phyloP scores from a whole-genome alignment of 2,113 vertebrate genomes.

The Pseudopipra pipra region DNA sequence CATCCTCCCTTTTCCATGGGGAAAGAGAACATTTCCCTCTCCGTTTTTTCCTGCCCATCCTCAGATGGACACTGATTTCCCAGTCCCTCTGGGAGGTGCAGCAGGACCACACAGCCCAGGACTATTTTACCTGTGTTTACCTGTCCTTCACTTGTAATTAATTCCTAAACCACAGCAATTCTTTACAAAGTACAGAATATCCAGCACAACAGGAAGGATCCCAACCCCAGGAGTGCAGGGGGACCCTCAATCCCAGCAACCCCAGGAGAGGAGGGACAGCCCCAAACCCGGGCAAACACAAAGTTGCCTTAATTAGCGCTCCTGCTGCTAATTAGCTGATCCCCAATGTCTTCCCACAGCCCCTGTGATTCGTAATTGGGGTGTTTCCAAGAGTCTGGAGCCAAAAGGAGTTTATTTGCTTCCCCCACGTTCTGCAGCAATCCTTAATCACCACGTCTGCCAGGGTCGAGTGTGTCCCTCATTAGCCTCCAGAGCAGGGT shows the following conservation, averaged over 20 bases:
- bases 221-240: neutral
- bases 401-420: neutral
- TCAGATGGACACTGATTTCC: fast-evolving
- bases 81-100: fast-evolving
- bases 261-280: neutral
- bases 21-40: neutral
- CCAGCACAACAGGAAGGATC: neutral
- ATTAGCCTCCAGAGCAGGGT: neutral
- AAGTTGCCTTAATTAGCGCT: conserved; percentile 16
- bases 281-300: neutral
- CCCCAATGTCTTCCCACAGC: neutral
- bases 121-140: neutral
- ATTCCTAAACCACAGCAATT: neutral
- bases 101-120: neutral
- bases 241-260: neutral
- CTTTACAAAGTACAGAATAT: neutral
- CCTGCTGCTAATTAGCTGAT: conserved; percentile 5
- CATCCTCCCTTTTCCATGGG: neutral
- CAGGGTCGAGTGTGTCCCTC: conserved; percentile 37
- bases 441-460: neutral
- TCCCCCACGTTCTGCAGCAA: neutral
- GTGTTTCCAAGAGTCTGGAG: neutral
- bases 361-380: neutral
- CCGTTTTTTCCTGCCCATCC: neutral
- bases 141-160: neutral